Evolutionary conservation across 2,888 invertebrate species (phyloP).

Genomic region (Steromphala cineraria): DNA sequence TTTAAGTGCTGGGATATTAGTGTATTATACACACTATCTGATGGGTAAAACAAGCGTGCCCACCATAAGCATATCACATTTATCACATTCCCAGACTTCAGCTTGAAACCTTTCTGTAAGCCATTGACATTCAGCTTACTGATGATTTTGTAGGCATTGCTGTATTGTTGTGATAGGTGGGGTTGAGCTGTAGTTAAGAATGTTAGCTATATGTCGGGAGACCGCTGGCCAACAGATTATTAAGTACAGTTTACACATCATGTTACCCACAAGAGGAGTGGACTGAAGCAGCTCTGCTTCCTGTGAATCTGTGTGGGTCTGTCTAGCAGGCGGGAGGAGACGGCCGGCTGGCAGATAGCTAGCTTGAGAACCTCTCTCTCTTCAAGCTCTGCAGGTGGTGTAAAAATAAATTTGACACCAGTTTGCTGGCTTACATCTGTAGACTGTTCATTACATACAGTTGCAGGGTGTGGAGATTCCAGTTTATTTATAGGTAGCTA

Average conservation of each 20-base stretch:
- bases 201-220: neutral
- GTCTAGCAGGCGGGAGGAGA: neutral
- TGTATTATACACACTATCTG: too few relatives aligned
- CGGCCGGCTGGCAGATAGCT: neutral
- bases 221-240: neutral
- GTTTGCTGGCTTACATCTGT: neutral
- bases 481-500: neutral
- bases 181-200: too few relatives aligned
- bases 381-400: neutral
- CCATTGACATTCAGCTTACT: too few relatives aligned
- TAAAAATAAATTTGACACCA: constrained; percentile 6
- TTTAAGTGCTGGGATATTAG: too few relatives aligned
- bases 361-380: neutral
- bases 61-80: too few relatives aligned
- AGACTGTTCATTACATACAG: neutral
- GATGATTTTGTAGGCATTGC: too few relatives aligned
- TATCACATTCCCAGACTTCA: too few relatives aligned
- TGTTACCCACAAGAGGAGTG: neutral
- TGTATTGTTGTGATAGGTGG: neutral
- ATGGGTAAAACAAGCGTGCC: too few relatives aligned
- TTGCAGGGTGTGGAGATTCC: neutral
- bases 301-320: too few relatives aligned
- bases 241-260: neutral
- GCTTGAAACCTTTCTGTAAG: too few relatives aligned
- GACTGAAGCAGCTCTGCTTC: neutral